Percentiles rank a stretch among this genome's conserved stretches.
phyloP scores from a whole-genome alignment of 2,797 vertebrate species.

The Gila robusta region DNA sequence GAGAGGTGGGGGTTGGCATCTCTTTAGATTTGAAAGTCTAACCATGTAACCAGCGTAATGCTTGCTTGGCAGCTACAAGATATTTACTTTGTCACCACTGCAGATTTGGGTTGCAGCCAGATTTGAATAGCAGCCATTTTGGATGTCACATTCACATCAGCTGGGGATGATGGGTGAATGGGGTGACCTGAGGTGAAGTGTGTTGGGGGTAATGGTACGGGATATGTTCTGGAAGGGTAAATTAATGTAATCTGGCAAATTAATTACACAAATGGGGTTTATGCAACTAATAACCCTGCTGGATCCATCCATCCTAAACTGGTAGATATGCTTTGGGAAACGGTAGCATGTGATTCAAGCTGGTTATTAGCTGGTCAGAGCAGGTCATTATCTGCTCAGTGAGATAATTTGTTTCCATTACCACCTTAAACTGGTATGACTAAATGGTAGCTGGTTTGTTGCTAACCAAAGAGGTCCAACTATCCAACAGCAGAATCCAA shows the following conservation, averaged over 20 bases:
- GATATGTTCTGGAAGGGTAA: constrained; percentile 7
- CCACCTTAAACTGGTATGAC: neutral
- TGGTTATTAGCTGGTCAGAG: neutral
- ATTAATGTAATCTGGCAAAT: constrained; percentile 31
- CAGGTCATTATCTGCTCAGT: neutral
- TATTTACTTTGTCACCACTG: constrained; percentile 49
- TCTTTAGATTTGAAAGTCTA: constrained; percentile 26
- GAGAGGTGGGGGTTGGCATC: neutral
- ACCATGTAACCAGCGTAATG: constrained; percentile 35
- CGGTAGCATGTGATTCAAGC: neutral
- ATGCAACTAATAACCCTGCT: neutral
- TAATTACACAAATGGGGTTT: constrained; percentile 17
- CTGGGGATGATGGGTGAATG: neutral
- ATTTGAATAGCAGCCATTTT: constrained; percentile 29
- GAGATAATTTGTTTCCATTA: neutral
- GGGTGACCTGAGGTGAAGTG: constrained; percentile 9
- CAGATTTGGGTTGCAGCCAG: constrained; percentile 19
- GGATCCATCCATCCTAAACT: neutral
- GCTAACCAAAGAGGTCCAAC: neutral
- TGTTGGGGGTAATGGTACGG: constrained; percentile 1
- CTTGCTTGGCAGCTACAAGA: constrained; percentile 41
- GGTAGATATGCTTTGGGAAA: neutral
- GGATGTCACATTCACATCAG: constrained; percentile 18
- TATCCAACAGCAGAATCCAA: neutral
- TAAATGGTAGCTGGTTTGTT: neutral